phyloP scores from a whole-genome alignment of 1,140 invertebrate species.

The Meloidogyne chitwoodi region DNA sequence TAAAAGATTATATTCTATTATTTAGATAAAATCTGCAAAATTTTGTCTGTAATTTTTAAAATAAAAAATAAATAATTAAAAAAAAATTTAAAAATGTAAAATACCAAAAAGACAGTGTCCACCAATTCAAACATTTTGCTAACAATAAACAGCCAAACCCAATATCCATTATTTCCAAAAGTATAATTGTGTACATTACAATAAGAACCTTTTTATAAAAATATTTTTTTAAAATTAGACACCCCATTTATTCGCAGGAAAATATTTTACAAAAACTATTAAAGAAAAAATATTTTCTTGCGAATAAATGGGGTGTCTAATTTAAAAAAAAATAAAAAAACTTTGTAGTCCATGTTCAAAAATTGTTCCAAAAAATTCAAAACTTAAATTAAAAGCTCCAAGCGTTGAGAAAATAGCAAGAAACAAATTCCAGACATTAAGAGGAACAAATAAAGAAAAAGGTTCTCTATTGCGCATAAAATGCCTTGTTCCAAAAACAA shows the following conservation, averaged over 20 bases:
- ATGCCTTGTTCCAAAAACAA: slow-evolving; percentile 88
- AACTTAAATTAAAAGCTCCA: slow-evolving; percentile 75
- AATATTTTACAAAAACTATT: no score
- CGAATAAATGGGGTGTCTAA: no score
- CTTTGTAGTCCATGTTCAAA: slow-evolving; percentile 73
- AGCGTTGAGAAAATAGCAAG: slow-evolving; percentile 89
- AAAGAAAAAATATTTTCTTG: no score
- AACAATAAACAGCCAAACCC: slow-evolving; percentile 59
- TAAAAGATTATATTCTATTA: no score
- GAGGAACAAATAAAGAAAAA: slow-evolving; percentile 77
- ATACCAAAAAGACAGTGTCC: slow-evolving; percentile 62
- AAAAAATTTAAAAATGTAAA: slow-evolving; percentile 86
- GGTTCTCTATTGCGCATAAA: slow-evolving; percentile 83
- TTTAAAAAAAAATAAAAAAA: no score
- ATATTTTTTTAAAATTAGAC: no score
- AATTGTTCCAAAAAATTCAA: slow-evolving; percentile 84
- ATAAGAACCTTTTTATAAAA: slow-evolving; percentile 71
- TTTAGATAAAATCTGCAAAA: no score
- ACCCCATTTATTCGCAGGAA: no score
- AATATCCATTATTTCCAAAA: slow-evolving; percentile 64
- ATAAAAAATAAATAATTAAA: no score
- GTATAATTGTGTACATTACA: slow-evolving; percentile 66
- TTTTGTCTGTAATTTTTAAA: no score
- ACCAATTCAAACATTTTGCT: slow-evolving; percentile 56
- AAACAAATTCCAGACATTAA: slow-evolving; percentile 84